Conservation (phyloP, 2,797 vertebrate genomes). For the Ammospiza maritima region DNA sequence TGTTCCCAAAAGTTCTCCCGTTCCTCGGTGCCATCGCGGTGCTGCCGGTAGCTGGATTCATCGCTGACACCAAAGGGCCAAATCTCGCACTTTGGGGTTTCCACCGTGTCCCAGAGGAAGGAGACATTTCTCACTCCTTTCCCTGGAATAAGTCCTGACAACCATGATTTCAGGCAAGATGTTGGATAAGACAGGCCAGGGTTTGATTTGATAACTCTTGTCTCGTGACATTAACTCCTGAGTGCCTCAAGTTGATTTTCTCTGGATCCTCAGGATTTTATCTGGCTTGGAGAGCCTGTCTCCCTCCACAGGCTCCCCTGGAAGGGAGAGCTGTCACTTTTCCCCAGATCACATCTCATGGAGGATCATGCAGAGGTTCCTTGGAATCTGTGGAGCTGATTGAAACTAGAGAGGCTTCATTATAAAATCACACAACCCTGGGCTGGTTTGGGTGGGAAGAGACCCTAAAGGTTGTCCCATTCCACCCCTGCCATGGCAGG, state of each 20-base stretch:
- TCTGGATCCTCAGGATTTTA: background rate
- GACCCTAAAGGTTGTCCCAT: background rate
- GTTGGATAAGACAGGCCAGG: background rate
- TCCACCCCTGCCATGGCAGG: background rate
- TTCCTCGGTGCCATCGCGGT: fast-evolving
- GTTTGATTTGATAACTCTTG: background rate
- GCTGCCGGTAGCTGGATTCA: background rate
- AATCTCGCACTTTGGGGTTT: fast-evolving
- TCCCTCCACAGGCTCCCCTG: background rate
- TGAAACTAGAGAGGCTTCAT: background rate
- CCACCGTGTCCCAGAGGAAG: background rate
- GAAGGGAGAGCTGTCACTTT: background rate
- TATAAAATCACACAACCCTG: background rate
- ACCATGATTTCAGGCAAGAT: background rate
- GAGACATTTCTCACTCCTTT: background rate
- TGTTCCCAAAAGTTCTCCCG: background rate
- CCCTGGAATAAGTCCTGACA: background rate
- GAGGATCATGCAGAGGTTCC: background rate
- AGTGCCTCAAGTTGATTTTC: background rate
- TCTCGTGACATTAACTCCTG: background rate
- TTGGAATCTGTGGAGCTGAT: background rate
- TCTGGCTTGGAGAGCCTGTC: background rate
- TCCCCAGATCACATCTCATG: background rate
- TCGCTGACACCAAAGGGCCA: background rate
- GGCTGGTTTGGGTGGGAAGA: background rate